Evolutionary conservation across 1,140 invertebrate genomes (phyloP), one percentile per base, ranked within the genome.

Genomic region (Cardiocondyla obscurior): DNA sequence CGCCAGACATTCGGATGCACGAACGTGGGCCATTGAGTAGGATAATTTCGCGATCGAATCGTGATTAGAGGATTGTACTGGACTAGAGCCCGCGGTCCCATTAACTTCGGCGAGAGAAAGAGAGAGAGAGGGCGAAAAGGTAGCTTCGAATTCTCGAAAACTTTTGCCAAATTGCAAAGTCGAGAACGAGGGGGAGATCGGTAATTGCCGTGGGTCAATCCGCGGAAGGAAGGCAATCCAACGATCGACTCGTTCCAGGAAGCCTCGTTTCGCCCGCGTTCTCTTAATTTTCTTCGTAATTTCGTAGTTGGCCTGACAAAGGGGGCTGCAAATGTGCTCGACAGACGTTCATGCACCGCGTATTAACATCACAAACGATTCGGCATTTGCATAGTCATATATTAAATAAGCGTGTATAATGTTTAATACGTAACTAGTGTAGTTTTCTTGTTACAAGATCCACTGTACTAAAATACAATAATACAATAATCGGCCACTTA

Each of bases 401-500:
- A 44, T 16, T 16, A 51, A 33, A 51, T 25, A 70, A 10, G n/a
- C n/a, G 4, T n/a, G n/a, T n/a, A n/a, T n/a, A n/a, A n/a, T n/a
- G n/a, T n/a, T n/a, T n/a, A n/a, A n/a, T 7, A 51, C 33, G 6
- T 1, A 3, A 3, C 19, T 19, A n/a, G 12, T 10, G 2, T 7
- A 2, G 8, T 76, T 49, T 39, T 2, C 14, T 25, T 16, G 1
- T 22, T n/a, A 5, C 36, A 49, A 3, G 16, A 46, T 6, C 12
- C 14, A 55, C 51, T 49, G 6, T 4, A 28, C 0, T 67, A 0
- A 57, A 57, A 72, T 10, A 0, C 49, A 49, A 42, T 25, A 57
- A 72, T 10, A 0, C 49, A 49, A 42, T 25, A 19, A 46, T 74
- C 8, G 10, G 0, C 53, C 81, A 95, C 97, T 96, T 94, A 98